These are phyloP conservation scores for human DNA, from an alignment of 2,113 vertebrate genomes.

Conservation along the genomic window DNA sequence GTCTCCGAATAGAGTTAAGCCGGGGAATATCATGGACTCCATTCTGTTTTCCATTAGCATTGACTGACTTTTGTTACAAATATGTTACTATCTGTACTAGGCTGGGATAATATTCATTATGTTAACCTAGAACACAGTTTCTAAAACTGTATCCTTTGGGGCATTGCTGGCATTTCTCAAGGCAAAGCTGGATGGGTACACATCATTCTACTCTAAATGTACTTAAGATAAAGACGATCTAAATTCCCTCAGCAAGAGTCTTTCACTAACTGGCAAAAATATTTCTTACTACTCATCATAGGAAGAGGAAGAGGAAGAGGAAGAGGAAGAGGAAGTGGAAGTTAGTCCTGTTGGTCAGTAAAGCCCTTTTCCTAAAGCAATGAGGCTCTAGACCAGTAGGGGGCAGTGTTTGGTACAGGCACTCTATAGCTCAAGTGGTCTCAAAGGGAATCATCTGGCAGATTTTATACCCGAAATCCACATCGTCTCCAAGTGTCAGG, in stretches of 20 bases:
- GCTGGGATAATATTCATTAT: neutral
- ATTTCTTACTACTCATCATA: neutral
- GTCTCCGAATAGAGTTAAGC: neutral
- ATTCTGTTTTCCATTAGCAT: neutral
- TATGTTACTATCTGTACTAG: neutral
- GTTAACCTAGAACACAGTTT: neutral
- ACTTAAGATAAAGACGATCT: neutral
- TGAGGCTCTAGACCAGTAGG: neutral
- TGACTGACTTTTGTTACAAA: neutral
- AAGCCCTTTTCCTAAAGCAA: neutral
- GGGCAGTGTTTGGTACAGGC: neutral
- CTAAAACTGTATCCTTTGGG: neutral
- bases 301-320: slow-evolving; percentile 14
- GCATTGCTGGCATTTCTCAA: neutral
- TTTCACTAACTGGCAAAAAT: neutral
- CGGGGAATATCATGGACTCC: neutral
- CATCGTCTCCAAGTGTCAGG: neutral
- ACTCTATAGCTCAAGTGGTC: neutral
- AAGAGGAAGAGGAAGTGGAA: neutral
- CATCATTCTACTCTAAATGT: neutral
- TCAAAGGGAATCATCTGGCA: neutral
- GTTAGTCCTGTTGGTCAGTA: neutral
- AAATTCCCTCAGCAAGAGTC: neutral
- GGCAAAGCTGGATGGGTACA: neutral
- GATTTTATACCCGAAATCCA: neutral